Conservation (phyloP, 2,113 vertebrate species). For the Oreotragus oreotragus region DNA sequence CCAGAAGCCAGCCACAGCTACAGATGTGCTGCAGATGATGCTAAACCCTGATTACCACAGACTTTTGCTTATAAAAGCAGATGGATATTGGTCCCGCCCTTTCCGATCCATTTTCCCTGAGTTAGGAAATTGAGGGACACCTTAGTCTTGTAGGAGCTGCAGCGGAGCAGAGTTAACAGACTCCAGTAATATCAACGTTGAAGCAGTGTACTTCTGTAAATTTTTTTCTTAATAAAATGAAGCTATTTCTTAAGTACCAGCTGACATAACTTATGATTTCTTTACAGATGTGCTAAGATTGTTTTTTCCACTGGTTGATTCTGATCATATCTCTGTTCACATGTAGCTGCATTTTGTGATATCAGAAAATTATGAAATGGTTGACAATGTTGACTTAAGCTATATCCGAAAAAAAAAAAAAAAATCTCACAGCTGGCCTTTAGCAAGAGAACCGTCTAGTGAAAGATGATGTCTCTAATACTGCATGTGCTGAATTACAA, state of each 20-base stretch:
- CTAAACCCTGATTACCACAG: neutral
- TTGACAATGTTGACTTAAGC: neutral
- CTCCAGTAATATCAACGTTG: neutral
- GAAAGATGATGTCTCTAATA: neutral
- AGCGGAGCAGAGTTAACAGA: neutral
- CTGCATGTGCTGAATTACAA: neutral
- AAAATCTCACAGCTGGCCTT: neutral
- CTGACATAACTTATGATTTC: neutral
- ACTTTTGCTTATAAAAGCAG: neutral
- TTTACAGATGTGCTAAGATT: neutral
- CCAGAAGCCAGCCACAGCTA: slow-evolving; percentile 32
- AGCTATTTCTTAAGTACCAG: neutral
- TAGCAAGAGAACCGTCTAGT: neutral
- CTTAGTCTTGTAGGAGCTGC: neutral
- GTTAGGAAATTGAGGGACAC: neutral
- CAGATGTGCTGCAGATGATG: neutral
- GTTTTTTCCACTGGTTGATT: neutral
- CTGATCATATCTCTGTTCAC: neutral
- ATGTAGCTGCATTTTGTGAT: neutral
- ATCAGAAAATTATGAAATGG: neutral
- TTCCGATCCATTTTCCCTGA: neutral
- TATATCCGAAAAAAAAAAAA: neutral
- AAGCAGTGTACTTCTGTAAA: neutral
- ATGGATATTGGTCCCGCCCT: neutral
- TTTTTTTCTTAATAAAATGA: neutral